Conservation (phyloP, 35 echinoderm and acorn worm species). For the Anneissia japonica region DNA sequence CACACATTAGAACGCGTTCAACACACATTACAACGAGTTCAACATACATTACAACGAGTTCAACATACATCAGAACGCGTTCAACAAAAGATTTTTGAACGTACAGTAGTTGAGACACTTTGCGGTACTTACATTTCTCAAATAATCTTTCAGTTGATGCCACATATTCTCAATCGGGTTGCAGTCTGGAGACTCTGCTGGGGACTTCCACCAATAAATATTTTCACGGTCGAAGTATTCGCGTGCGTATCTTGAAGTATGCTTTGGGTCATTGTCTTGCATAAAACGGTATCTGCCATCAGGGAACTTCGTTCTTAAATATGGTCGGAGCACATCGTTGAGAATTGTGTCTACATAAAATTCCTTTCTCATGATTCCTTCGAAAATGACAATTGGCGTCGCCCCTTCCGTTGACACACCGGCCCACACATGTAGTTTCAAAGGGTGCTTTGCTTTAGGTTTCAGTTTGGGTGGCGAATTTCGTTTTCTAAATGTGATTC, state of each 20-base stretch:
- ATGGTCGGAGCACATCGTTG: background rate
- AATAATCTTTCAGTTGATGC: background rate
- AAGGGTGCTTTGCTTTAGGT: conserved; percentile 10
- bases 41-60: too few relatives aligned
- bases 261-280: conserved; percentile 55
- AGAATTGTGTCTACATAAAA: conserved; percentile 36
- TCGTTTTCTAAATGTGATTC: conserved; percentile 1
- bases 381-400: conserved; percentile 13
- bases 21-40: too few relatives aligned
- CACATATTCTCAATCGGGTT: background rate
- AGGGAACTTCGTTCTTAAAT: conserved; percentile 5
- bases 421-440: conserved; percentile 40
- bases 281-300: conserved; percentile 27
- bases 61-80: too few relatives aligned
- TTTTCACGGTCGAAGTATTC: background rate
- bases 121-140: too few relatives aligned
- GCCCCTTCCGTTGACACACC: conserved; percentile 13
- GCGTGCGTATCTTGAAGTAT: background rate
- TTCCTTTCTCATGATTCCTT: conserved; percentile 35
- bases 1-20: too few relatives aligned
- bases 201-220: conserved; percentile 12
- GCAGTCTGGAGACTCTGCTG: conserved; percentile 12
- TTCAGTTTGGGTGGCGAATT: background rate
- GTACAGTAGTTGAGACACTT: too few relatives aligned
- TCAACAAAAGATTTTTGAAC: too few relatives aligned